These are phyloP conservation scores for Peromyscus attwateri DNA, from an alignment of 2,797 vertebrate species.

Conservation along the genomic window DNA sequence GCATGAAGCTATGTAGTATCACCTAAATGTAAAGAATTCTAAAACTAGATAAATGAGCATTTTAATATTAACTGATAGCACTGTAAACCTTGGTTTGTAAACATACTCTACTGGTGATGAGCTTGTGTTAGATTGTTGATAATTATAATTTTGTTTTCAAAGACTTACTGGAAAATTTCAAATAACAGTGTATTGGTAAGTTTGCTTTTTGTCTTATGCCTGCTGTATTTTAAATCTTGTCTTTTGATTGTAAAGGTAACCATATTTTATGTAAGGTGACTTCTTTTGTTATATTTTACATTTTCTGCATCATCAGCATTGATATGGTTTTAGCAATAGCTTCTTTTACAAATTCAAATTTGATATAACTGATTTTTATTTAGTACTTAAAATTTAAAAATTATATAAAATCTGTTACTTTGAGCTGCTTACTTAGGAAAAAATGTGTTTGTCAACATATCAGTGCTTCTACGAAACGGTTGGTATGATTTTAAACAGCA, in stretches of 20 bases:
- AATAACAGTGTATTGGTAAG: constrained; percentile 52
- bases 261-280: constrained; percentile 12
- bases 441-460: not conserved
- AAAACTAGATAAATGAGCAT: not conserved
- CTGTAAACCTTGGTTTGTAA: constrained; percentile 25
- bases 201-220: constrained; percentile 23
- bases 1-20: not conserved
- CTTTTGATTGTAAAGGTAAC: constrained; percentile 15
- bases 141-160: constrained; percentile 4
- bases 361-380: constrained; percentile 24
- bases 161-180: constrained; percentile 1
- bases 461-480: not conserved
- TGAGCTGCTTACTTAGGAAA: constrained; percentile 7
- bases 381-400: constrained; percentile 41
- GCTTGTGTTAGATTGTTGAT: not conserved
- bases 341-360: constrained; percentile 39
- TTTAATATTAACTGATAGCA: not conserved
- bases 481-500: not conserved
- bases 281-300: constrained; percentile 10
- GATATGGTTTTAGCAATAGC: not conserved
- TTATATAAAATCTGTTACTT: constrained; percentile 1
- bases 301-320: not conserved
- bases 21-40: constrained; percentile 46
- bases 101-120: constrained; percentile 33
- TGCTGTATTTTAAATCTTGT: not conserved